Conservation (phyloP, 2,113 vertebrate genomes). For the Cochlearius cochlearius region DNA sequence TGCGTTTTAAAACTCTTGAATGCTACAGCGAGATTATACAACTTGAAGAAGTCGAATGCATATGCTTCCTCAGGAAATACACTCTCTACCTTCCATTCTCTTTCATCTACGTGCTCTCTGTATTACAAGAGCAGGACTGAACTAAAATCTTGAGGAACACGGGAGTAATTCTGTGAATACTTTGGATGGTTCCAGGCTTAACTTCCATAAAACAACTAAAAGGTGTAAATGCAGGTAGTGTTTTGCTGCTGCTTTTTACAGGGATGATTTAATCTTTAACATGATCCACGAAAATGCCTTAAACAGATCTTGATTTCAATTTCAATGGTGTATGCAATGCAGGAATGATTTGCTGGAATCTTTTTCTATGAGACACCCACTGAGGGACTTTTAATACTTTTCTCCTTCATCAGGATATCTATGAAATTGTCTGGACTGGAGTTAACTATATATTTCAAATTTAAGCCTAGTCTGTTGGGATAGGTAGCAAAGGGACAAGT, state of each 20-base stretch:
- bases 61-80: background rate
- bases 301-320: background rate
- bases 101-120: background rate
- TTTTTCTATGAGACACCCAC: background rate
- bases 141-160: background rate
- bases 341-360: constrained; percentile 25
- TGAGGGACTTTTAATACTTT: background rate
- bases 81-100: background rate
- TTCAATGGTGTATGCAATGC: background rate
- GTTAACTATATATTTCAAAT: constrained; percentile 6
- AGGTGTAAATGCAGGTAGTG: background rate
- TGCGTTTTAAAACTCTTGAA: background rate
- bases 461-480: constrained; percentile 14
- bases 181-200: background rate
- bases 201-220: background rate
- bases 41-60: background rate
- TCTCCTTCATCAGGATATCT: background rate
- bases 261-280: background rate
- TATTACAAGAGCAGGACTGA: background rate
- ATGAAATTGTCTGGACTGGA: background rate
- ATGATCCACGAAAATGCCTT: background rate
- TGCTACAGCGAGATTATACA: background rate
- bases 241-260: background rate
- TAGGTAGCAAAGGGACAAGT: constrained; percentile 21
- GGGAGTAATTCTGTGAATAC: background rate